Conservation (phyloP, 2,888 invertebrate species). For the Heterodera filipjevi region DNA sequence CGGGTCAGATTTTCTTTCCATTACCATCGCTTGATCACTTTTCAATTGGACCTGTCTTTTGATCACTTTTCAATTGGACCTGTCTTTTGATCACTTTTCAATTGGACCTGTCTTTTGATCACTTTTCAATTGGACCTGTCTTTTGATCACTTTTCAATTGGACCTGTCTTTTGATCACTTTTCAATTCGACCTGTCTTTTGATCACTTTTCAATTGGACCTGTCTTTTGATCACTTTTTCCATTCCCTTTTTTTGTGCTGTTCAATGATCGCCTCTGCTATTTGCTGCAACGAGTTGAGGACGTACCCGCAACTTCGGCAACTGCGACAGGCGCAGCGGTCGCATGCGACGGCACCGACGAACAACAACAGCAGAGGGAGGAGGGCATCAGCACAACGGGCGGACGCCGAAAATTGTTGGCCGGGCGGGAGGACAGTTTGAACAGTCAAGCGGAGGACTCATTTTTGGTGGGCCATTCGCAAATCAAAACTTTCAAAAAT, state of each 20-base stretch:
- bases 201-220: not conserved
- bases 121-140: too few species aligned
- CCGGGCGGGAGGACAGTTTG: slow-evolving; percentile 8
- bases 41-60: too few species aligned
- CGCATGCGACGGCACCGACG: not conserved
- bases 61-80: too few species aligned
- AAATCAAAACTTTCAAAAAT: too few species aligned
- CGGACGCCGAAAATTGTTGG: not conserved
- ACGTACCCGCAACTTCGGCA: slow-evolving; percentile 38
- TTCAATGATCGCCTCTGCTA: slow-evolving; percentile 63
- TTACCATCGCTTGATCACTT: too few species aligned
- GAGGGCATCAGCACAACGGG: not conserved
- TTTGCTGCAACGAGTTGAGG: slow-evolving; percentile 47
- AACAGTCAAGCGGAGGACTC: not conserved
- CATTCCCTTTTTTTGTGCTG: slow-evolving; percentile 60
- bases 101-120: too few species aligned
- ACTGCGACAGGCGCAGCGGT: not conserved
- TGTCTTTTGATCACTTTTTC: not conserved
- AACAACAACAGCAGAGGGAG: not conserved
- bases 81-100: too few species aligned
- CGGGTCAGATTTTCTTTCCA: too few species aligned
- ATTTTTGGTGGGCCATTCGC: not conserved
- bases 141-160: too few species aligned
- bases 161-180: too few species aligned
- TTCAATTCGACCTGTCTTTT: not conserved